These are phyloP conservation scores for Alces alces DNA, from an alignment of 2,113 vertebrate species.

Conservation along the genomic window DNA sequence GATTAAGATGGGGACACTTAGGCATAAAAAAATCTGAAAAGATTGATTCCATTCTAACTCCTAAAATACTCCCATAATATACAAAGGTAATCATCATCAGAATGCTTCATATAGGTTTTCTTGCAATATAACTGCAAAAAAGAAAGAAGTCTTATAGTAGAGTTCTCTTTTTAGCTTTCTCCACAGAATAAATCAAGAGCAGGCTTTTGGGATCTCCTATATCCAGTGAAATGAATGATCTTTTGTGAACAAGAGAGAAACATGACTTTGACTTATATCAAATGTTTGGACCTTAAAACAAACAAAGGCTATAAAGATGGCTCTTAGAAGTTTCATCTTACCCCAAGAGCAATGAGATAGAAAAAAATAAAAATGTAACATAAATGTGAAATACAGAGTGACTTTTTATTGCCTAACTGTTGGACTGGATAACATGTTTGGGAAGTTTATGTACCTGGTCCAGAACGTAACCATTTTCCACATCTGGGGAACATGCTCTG, in stretches of 20 bases:
- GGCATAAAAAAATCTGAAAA: neutral
- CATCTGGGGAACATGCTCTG: neutral
- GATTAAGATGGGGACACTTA: neutral
- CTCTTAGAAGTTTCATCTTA: neutral
- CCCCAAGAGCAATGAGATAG: neutral
- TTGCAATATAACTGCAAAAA: neutral
- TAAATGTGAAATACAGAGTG: neutral
- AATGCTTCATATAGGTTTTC: neutral
- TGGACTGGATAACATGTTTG: neutral
- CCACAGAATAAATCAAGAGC: neutral
- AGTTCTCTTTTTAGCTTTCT: neutral
- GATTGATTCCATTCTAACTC: neutral
- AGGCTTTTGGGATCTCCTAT: neutral
- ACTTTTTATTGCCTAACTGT: neutral
- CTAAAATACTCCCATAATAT: neutral
- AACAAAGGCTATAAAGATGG: neutral
- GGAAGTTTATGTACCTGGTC: neutral
- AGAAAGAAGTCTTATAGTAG: neutral
- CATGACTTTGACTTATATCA: neutral
- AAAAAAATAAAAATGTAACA: neutral
- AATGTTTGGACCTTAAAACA: neutral
- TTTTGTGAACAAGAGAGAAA: conserved; percentile 9
- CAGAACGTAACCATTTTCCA: neutral
- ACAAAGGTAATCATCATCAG: neutral
- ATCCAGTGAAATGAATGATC: neutral